phyloP scores from a whole-genome alignment of 2,113 vertebrate species.

The Brachyhypopomus gauderio region DNA sequence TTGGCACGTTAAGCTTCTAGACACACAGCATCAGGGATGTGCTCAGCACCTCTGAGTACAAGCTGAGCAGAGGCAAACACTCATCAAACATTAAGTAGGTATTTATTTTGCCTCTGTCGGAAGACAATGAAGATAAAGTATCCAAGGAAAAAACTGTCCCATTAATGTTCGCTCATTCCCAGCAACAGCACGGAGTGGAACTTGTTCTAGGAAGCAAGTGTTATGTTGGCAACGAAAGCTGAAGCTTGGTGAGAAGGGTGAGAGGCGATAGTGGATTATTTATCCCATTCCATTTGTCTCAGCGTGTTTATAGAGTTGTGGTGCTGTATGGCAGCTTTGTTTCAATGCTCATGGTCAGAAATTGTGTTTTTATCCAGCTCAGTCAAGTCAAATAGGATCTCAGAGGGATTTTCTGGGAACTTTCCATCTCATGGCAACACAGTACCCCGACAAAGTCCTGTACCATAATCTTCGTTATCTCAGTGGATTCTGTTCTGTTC shows the following conservation, averaged over 20 bases:
- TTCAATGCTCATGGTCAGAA: slow-evolving; percentile 26
- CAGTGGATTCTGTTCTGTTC: slow-evolving; percentile 57
- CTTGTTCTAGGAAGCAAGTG: not conserved
- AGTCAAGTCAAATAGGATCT: slow-evolving; percentile 29
- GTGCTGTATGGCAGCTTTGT: not conserved
- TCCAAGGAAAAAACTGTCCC: slow-evolving; percentile 48
- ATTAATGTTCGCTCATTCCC: slow-evolving; percentile 40
- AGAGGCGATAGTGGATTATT: slow-evolving; percentile 14
- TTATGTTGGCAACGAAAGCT: slow-evolving; percentile 38
- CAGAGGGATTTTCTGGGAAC: slow-evolving; percentile 31
- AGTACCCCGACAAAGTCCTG: slow-evolving; percentile 22
- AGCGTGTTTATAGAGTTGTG: not conserved
- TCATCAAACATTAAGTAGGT: slow-evolving; percentile 61
- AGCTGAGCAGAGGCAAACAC: slow-evolving; percentile 61
- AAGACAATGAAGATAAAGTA: slow-evolving; percentile 54
- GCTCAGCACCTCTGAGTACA: slow-evolving; percentile 50
- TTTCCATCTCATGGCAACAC: slow-evolving; percentile 25
- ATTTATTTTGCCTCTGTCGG: slow-evolving; percentile 62
- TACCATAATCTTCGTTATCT: slow-evolving; percentile 54
- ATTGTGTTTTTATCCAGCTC: slow-evolving; percentile 32
- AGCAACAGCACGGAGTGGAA: slow-evolving; percentile 37
- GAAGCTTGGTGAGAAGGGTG: slow-evolving; percentile 11
- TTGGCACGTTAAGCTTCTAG: not conserved
- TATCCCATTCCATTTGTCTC: not conserved
- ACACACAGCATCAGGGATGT: slow-evolving; percentile 37